Evolutionary conservation across 2,797 vertebrate species (phyloP), one percentile per base, ranked within the genome.

Genomic region (Acanthis flammea): DNA sequence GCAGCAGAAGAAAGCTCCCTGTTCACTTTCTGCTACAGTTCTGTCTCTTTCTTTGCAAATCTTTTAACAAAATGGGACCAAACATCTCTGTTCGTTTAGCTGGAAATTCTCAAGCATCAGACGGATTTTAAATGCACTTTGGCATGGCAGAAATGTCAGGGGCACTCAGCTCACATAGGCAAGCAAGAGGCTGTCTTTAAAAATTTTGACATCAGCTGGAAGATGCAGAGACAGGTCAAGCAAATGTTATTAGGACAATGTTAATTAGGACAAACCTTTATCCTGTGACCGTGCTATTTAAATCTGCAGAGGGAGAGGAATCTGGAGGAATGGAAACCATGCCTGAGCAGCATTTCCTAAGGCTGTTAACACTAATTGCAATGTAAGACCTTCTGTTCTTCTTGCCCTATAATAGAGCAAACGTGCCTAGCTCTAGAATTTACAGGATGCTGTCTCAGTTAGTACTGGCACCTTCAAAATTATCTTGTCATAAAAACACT

Each of bases 191-290:
- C 68, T 71, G 75, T 39, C 85, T 75, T 48, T 10, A 31, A 44
- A 22, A 19, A 35, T 76, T 58, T 44, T 73, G 2, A 50, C 8
- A 27, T 91, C 77, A 87, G 48, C 55, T 44, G 75, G 42, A 87
- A 86, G 86, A 75, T 24, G 54, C 58, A 84, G 73, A 75, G 71
- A 61, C 1, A 6, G 72, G 78, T 71, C 8, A 3, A 57, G 35
- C 77, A 42, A 68, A 71, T 85, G 62, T 78, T 86, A 68, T 31
- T 81, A 48, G 55, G 75, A 55, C 92, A 60, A 25, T 42, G 54
- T 81, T 90, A 81, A 90, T 39, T 81, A 61, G 33, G 57, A 50
- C n/a, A 68, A 88, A 57, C 45, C 67, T 92, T 54, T 71, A 80
- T 77, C 72, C 81, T 83, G 16, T 71, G 37, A 80, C 30, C 0